Evolutionary conservation across 2,888 invertebrate species (phyloP), one percentile per base, ranked within the genome.

Genomic region (Melitaea athalia): DNA sequence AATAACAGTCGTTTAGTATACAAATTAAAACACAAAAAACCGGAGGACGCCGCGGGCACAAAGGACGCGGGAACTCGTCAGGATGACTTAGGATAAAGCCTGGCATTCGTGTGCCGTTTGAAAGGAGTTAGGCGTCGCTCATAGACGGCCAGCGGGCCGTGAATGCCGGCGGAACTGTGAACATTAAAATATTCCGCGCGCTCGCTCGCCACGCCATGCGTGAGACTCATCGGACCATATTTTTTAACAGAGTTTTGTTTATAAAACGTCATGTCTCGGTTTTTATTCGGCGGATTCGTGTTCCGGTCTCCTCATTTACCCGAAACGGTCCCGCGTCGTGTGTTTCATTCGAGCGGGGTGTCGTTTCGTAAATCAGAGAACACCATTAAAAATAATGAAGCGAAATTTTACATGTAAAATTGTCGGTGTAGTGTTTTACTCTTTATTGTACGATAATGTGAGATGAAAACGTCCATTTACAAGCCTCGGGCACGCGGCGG

Each of bases 151-250:
- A 80, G 71, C 82, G 80, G 82, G 75, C 81, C 86, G 84, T 86
- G 80, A 84, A 81, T 76, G 74, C 70, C 70, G 72, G 68, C 67
- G 64, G 77, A 67, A 72, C 74, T 70, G 68, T 72, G 80, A 80
- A 87, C 87, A 89, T 91, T 90, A 89, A 89, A 91, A 87, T 80
- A 82, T 89, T 88, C 86, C 89, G 79, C 86, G 81, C 86, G 85
- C 85, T 85, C 85, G 85, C 78, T 63, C 77, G 76, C 79, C 69
- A 72, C 79, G 68, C 81, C 86, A 85, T 83, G 88, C 89, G 83
- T 84, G 78, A 75, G 70, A 78, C 68, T 73, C 85, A 83, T 78
- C 84, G 83, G 85, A 85, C 87, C 87, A 82, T 86, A 81, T 85
- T 88, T 84, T 84, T 76, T 84, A 85, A 84, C 82, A 80, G 77